Conservation (phyloP, 2,797 vertebrate genomes). For the Gymnoscopelus microlampas region DNA sequence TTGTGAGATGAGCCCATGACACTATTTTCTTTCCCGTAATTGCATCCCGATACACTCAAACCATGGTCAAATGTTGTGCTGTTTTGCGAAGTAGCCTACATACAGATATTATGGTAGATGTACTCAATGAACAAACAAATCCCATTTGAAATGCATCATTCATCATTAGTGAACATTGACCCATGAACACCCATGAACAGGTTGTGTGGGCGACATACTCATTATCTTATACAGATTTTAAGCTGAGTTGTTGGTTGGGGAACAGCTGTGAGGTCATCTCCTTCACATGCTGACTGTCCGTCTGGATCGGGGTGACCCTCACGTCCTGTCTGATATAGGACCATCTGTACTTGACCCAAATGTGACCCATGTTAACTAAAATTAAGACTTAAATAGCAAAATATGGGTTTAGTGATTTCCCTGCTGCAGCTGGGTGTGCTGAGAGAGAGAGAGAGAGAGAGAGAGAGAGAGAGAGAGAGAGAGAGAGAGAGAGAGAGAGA, state of each 20-base stretch:
- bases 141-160: no score
- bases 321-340: constrained; percentile 3
- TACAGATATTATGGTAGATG: no score
- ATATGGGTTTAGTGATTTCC: background rate
- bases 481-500: background rate
- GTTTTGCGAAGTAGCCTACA: no score
- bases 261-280: constrained; percentile 28
- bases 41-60: constrained; percentile 1
- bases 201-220: background rate
- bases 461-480: background rate
- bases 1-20: constrained; percentile 20
- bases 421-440: background rate
- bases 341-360: constrained; percentile 29
- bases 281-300: constrained; percentile 11
- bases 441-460: background rate
- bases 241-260: background rate
- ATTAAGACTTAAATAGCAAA: background rate
- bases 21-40: constrained; percentile 21
- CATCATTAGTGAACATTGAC: no score
- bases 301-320: constrained; percentile 8
- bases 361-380: background rate
- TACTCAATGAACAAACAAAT: no score
- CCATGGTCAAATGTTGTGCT: no score
- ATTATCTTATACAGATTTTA: background rate
- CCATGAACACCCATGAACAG: no score